These are phyloP conservation scores for Germaria angustata DNA, from an alignment of 2,888 invertebrate genomes.

Conservation along the genomic window DNA sequence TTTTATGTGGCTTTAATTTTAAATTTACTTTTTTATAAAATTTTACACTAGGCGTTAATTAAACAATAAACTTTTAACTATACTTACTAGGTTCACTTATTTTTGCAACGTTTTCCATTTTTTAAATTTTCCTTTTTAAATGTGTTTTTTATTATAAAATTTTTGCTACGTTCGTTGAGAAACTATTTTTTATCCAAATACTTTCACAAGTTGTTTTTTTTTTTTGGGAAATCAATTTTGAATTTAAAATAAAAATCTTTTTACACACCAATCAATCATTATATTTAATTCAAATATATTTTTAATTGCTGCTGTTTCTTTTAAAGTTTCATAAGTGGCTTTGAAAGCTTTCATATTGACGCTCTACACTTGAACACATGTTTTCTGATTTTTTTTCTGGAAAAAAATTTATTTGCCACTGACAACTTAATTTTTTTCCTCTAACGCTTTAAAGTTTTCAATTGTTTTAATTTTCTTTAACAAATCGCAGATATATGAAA, in stretches of 20 bases:
- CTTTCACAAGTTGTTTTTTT: too few species aligned
- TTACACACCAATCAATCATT: constrained; percentile 20
- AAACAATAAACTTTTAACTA: not conserved
- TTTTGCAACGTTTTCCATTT: constrained; percentile 17
- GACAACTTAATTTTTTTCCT: constrained; percentile 28
- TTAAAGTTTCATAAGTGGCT: not conserved
- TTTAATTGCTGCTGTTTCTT: not conserved
- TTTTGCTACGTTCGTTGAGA: not conserved
- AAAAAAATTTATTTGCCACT: not conserved
- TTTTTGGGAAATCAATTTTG: too few species aligned
- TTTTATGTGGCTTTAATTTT: too few species aligned
- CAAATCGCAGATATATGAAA: not conserved
- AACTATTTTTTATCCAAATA: too few species aligned
- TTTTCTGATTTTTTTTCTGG: not conserved
- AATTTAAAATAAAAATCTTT: too few species aligned
- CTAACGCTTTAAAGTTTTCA: not conserved
- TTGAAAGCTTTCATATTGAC: not conserved
- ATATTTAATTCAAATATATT: not conserved
- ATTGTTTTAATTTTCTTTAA: not conserved
- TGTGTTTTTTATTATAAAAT: not conserved
- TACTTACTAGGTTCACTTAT: constrained; percentile 26
- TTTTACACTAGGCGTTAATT: not conserved
- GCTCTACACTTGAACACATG: not conserved
- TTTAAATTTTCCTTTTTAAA: not conserved
- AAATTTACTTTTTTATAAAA: not conserved